Evolutionary conservation across 2,888 invertebrate genomes (phyloP), one percentile per base, ranked within the genome.

Genomic region (Apamea monoglypha): DNA sequence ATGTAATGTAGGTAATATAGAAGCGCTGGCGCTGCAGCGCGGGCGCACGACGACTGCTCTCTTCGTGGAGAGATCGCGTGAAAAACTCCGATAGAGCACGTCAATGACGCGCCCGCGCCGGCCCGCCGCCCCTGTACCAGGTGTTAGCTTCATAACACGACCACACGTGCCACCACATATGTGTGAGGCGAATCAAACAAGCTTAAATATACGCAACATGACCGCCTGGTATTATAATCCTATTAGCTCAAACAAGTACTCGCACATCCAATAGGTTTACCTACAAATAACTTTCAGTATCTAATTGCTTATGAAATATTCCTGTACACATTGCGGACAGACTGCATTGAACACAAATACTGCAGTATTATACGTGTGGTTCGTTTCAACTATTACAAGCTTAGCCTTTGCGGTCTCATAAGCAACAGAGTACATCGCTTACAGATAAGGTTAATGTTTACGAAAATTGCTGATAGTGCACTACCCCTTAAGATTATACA

Each of bases 31-130:
- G 88, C 91, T 91, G 93, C 90, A 89, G 91, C 95, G 94, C 95
- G 93, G 89, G 91, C 95, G 94, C 94, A 92, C 88, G 87, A 82
- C 92, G 93, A 96, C 96, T 96, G 96, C 92, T 96, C 96, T 96
- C 95, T 87, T 95, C 91, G 92, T 90, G 91, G 96, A 95, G 96
- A 97, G 96, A 96, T 96, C 96, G 96, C 96, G 95, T 96, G 96
- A 95, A 96, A 96, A 96, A 95, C 95, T 91, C 92, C 94, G 91
- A 94, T 95, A 94, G 92, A 94, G 93, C 95, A 95, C 94, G 92
- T 93, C 94, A 93, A 94, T 94, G 94, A 90, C 91, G 90, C 89
- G 73, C 59, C 74, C 40, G 78, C 56, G 61, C 79, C 66, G 53
- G 50, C 73, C 50, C 61, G 69, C 50, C 64, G 70, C 73, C 63